phyloP scores from a whole-genome alignment of 2,888 invertebrate species.

The Perithous albicinctus region DNA sequence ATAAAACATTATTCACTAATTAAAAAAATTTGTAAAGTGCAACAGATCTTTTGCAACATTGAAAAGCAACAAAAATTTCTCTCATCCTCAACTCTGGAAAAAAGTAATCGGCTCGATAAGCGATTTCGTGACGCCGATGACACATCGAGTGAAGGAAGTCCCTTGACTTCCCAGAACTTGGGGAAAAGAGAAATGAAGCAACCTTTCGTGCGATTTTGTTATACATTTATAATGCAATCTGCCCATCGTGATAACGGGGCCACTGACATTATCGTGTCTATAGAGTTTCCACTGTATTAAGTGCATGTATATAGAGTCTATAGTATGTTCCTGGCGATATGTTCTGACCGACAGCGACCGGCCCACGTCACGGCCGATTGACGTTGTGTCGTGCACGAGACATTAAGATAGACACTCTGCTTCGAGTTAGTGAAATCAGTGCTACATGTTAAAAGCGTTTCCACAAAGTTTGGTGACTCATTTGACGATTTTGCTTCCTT shows the following conservation, averaged over 20 bases:
- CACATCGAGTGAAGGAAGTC: background rate
- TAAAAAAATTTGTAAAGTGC: no score
- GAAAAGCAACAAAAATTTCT: no score
- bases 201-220: background rate
- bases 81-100: no score
- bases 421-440: no score
- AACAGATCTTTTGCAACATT: no score
- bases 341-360: slow-evolving; percentile 28
- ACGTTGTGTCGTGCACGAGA: slow-evolving; percentile 37
- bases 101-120: background rate
- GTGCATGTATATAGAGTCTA: background rate
- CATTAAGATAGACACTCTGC: no score
- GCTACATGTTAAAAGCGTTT: no score
- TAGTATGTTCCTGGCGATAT: background rate
- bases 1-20: no score
- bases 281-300: background rate
- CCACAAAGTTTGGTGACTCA: no score
- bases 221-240: background rate
- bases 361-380: slow-evolving; percentile 42
- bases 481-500: no score
- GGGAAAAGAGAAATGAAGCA: background rate
- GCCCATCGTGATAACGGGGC: slow-evolving; percentile 10
- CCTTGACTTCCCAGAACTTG: background rate
- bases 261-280: slow-evolving; percentile 25
- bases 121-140: background rate